A percentile compares a stretch with the other conserved stretches of the same genome.
phyloP scores from a whole-genome alignment of 2,113 vertebrate species.

The Neolamprologus modestus region DNA sequence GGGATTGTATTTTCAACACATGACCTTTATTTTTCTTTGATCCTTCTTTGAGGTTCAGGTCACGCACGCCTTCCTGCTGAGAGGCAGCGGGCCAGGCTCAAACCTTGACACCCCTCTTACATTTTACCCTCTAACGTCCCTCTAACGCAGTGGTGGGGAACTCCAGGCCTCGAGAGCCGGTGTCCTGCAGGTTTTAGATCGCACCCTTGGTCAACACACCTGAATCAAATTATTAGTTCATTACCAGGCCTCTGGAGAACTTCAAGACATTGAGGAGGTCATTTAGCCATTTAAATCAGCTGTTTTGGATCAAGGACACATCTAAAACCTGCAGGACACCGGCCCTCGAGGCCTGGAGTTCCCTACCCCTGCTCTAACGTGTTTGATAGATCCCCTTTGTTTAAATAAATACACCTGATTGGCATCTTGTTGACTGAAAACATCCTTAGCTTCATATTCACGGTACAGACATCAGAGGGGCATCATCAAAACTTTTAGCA shows the following conservation, averaged over 20 bases:
- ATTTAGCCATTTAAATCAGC: background rate
- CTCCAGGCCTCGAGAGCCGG: background rate
- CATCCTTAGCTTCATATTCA: background rate
- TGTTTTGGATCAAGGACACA: background rate
- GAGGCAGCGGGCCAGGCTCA: background rate
- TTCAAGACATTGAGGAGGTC: background rate
- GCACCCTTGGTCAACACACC: background rate
- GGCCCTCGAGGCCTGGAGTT: background rate
- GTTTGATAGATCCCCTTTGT: background rate
- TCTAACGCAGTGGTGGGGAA: accelerated
- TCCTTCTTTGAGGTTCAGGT: background rate
- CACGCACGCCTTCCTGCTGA: background rate
- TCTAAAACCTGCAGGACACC: background rate
- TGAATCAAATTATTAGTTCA: background rate
- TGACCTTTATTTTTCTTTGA: background rate
- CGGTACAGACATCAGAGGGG: background rate
- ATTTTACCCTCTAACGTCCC: background rate
- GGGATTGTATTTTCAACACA: background rate
- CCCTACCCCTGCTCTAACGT: background rate
- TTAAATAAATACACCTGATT: background rate
- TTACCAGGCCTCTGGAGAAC: background rate
- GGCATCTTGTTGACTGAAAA: background rate
- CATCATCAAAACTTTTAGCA: background rate
- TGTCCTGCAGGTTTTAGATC: background rate
- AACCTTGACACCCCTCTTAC: background rate